A percentile compares a stretch with the other conserved stretches of the same genome.
Evolutionary conservation across 2,888 invertebrate species (phyloP).

Genomic region (Acanthosepion lycidas): DNA sequence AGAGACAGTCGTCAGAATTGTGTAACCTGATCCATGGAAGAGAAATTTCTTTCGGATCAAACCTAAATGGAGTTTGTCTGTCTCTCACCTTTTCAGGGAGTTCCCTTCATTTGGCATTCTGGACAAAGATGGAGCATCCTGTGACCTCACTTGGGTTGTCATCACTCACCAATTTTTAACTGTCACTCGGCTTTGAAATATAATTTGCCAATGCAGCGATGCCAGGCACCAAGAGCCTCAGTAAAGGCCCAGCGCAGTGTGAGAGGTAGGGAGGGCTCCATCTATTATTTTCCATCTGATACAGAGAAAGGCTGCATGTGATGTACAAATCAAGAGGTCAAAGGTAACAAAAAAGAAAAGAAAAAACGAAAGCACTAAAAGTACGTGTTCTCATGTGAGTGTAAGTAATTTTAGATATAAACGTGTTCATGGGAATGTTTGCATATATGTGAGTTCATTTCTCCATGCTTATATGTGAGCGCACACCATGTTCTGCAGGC

Average conservation of each 20-base stretch:
- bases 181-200: slow-evolving; percentile 15
- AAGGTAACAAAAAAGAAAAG: not conserved
- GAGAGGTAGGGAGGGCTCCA: not conserved
- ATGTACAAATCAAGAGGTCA: not conserved
- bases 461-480: not conserved
- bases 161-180: not conserved
- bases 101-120: not conserved
- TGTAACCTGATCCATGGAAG: not conserved
- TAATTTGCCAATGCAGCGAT: not conserved
- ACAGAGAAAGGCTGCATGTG: not conserved
- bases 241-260: not conserved
- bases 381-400: not conserved
- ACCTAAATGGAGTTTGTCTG: not conserved
- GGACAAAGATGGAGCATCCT: not conserved
- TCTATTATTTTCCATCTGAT: slow-evolving; percentile 23
- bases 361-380: not conserved
- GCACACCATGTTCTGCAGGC: not conserved
- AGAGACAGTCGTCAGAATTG: not conserved
- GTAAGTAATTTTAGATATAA: not conserved
- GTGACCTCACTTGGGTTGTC: not conserved
- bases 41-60: not conserved
- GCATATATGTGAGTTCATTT: not conserved
- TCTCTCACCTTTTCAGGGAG: slow-evolving; percentile 1
- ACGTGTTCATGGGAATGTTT: not conserved
- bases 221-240: not conserved